Base-by-base conservation (phyloP, 37 sponge, comb jelly and placozoan genomes). In the Spongilla lacustris region DNA sequence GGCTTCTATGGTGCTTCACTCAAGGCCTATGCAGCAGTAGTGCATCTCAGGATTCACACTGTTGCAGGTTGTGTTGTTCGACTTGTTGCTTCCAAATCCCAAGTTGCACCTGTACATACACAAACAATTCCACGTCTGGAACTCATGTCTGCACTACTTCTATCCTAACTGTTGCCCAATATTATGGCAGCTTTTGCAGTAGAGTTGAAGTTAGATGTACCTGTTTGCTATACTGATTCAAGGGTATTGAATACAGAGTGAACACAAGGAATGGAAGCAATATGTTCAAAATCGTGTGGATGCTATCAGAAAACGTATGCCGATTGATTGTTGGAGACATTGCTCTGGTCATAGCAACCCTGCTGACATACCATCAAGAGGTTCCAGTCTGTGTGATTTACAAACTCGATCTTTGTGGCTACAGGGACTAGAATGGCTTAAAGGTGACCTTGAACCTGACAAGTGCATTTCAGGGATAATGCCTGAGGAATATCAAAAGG, bases 1-100 rank as follows among this genome's bases (percentile, higher is more conserved):
- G 85, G 77, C 19, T 84, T 84, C 27, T 84, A 77, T 84, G 85
- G 75, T 84, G 85, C 74, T 21, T 84, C 85, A 28, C 38, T 26
- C 26, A 29, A 24, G 30, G 85, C 85, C 29, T 84, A 84, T 66
- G 77, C 85, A 33, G 85, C 85, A 12, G 85, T 84, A 30, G 69
- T 84, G 2, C 75, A 84, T 35, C 36, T 75, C 23, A 34, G 26
- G 34, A n/a, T 84, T 26, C 21, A 31, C 10, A 67, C 25, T 23
- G 36, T 28, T 33, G 23, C 32, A 29, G 35, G 31, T 25, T 34
- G 33, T 23, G 35, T 30, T 23, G 21, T 24, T 22, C 48, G 30
- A 28, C 69, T 85, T 37, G 79, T 85, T 4, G 72, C 73, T 28
- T 67, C 28, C 27, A 85, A 85, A 41, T 46, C 86, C 2, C 38